phyloP scores from a whole-genome alignment of 2,888 invertebrate genomes.

The Drosophila differens region DNA sequence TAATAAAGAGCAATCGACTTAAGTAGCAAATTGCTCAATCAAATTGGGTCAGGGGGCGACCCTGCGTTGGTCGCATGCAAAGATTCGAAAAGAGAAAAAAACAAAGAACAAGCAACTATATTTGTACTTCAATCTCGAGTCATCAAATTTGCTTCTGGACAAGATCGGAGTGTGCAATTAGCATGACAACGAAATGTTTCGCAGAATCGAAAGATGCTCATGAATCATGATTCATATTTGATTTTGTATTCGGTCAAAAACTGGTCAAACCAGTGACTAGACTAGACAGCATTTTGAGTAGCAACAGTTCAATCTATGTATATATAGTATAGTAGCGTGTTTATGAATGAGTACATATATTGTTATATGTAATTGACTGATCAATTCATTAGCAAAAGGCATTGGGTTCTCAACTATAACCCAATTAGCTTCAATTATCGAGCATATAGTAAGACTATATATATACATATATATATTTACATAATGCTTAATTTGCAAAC shows the following conservation, averaged over 20 bases:
- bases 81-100: conserved; percentile 22
- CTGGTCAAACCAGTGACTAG: conserved; percentile 57
- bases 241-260: conserved; percentile 24
- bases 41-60: conserved; percentile 68
- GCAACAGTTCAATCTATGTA: conserved; percentile 1
- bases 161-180: conserved; percentile 55
- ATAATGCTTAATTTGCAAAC: background rate
- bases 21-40: conserved; percentile 71
- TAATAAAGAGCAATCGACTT: conserved; percentile 63
- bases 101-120: conserved; percentile 8
- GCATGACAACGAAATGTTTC: conserved; percentile 48
- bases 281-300: conserved; percentile 5
- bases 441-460: conserved; percentile 13
- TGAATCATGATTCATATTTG: conserved; percentile 25
- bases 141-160: conserved; percentile 24
- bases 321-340: background rate
- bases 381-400: conserved; percentile 55
- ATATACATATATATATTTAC: background rate
- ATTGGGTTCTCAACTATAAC: conserved; percentile 62
- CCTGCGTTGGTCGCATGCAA: conserved; percentile 30
- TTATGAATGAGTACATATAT: background rate
- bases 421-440: conserved; percentile 76
- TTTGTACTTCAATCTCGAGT: conserved; percentile 22
- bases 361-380: conserved; percentile 4
- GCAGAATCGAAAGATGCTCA: conserved; percentile 44